A percentile compares a stretch with the other conserved stretches of the same genome.
These are phyloP conservation scores for Orussus abietinus DNA, from an alignment of 1,140 invertebrate species.

Conservation along the genomic window DNA sequence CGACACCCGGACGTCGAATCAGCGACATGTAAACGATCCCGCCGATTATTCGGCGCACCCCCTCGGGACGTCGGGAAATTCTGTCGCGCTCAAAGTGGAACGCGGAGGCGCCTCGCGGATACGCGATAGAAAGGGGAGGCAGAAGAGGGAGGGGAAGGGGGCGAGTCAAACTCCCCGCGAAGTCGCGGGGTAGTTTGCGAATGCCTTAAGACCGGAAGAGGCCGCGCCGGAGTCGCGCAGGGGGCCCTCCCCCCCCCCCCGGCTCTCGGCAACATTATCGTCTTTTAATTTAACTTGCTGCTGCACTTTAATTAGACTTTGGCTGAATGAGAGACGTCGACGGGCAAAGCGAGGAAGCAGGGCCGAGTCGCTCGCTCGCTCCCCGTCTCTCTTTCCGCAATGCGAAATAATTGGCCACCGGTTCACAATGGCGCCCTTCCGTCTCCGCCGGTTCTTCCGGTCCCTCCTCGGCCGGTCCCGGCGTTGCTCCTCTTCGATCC, in stretches of 20 bases:
- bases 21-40: no score
- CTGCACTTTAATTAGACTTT: constrained; percentile 33
- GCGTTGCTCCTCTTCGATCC: constrained; percentile 6
- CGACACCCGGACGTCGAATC: no score
- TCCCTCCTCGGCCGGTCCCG: constrained; percentile 6
- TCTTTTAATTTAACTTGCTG: constrained; percentile 30
- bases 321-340: constrained; percentile 25
- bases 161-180: constrained; percentile 24
- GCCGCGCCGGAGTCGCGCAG: constrained; percentile 12
- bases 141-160: constrained; percentile 1
- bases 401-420: constrained; percentile 30
- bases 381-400: constrained; percentile 16
- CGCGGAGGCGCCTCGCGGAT: no score
- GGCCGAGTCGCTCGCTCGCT: constrained; percentile 9
- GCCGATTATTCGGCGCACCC: no score
- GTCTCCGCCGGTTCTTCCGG: constrained; percentile 8
- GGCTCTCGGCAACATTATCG: constrained; percentile 26
- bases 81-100: no score
- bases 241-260: constrained; percentile 1
- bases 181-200: constrained; percentile 29
- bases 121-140: no score
- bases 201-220: no score
- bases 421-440: constrained; percentile 17
- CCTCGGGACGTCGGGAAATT: no score
- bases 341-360: constrained; percentile 17